These are phyloP conservation scores for Heliopora coerulea DNA, from an alignment of 92 coral and sea anemone genomes.

Conservation along the genomic window DNA sequence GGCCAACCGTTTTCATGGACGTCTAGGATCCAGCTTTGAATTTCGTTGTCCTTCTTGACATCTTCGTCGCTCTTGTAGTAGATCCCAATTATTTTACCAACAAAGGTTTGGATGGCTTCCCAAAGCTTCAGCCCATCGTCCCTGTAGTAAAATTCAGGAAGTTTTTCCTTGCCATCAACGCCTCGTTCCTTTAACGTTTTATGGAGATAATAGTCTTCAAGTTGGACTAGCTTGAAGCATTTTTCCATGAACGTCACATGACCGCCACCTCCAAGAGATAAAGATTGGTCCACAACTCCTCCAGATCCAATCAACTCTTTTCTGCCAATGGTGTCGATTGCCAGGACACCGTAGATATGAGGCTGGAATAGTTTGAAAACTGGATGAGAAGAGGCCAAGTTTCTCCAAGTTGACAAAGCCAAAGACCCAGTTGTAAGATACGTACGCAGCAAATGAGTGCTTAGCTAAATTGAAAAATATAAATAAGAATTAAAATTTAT, in stretches of 20 bases:
- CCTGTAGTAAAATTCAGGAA: slow-evolving; percentile 59
- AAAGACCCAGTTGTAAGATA: slow-evolving; percentile 82
- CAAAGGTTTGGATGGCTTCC: slow-evolving; percentile 53
- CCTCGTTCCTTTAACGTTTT: slow-evolving; percentile 53
- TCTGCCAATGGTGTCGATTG: slow-evolving; percentile 88
- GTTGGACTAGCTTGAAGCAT: slow-evolving; percentile 61
- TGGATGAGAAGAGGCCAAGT: slow-evolving; percentile 85
- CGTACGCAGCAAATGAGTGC: slow-evolving; percentile 64
- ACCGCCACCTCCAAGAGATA: slow-evolving; percentile 88
- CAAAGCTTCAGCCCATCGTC: slow-evolving; percentile 59
- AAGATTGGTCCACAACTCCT: slow-evolving; percentile 66
- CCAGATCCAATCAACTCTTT: slow-evolving; percentile 69
- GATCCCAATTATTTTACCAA: slow-evolving; percentile 40
- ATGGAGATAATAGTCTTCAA: slow-evolving; percentile 52
- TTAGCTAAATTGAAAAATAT: slow-evolving; percentile 58
- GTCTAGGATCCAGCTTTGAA: slow-evolving; percentile 56
- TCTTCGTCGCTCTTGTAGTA: slow-evolving; percentile 54
- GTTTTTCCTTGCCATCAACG: slow-evolving; percentile 40
- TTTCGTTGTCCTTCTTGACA: slow-evolving; percentile 47
- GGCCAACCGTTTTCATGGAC: slow-evolving; percentile 78
- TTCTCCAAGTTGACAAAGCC: slow-evolving; percentile 86
- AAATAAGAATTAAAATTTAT: not conserved
- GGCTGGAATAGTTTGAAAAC: slow-evolving; percentile 77
- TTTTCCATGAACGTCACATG: slow-evolving; percentile 72
- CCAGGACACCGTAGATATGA: slow-evolving; percentile 81